Evolutionary conservation across 2,888 invertebrate genomes (phyloP).

Genomic region (Pocota personata): DNA sequence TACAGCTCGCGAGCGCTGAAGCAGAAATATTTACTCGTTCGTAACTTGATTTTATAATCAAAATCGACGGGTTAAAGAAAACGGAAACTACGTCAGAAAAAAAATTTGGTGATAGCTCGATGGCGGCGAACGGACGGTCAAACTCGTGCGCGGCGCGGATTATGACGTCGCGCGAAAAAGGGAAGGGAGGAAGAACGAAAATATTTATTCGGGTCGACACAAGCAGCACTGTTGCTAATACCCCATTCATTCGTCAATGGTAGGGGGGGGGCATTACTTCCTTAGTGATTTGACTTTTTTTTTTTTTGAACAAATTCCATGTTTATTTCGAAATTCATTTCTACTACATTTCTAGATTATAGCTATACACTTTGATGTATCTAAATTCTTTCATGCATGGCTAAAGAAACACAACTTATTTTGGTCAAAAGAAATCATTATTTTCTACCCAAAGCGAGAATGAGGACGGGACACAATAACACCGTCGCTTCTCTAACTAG

Average conservation of each 20-base stretch:
- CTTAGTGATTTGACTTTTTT: constrained; percentile 16
- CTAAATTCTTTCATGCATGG: constrained; percentile 11
- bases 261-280: neutral
- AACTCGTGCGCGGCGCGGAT: constrained; percentile 31
- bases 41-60: constrained; percentile 37
- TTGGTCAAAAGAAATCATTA: constrained; percentile 26
- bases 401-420: constrained; percentile 9
- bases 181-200: constrained; percentile 9
- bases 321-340: neutral
- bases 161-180: constrained; percentile 24
- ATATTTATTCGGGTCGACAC: constrained; percentile 7
- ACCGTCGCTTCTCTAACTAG: constrained; percentile 49
- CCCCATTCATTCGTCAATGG: neutral
- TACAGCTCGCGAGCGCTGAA: constrained; percentile 37
- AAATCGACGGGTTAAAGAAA: constrained; percentile 38
- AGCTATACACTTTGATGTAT: neutral
- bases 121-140: constrained; percentile 1
- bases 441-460: constrained; percentile 11
- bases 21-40: constrained; percentile 38
- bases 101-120: neutral
- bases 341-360: neutral
- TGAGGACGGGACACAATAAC: constrained; percentile 1
- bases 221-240: constrained; percentile 18
- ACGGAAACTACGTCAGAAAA: constrained; percentile 46
- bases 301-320: neutral